Base-by-base conservation (phyloP, 2,113 vertebrate species). In the Engraulis encrasicolus region DNA sequence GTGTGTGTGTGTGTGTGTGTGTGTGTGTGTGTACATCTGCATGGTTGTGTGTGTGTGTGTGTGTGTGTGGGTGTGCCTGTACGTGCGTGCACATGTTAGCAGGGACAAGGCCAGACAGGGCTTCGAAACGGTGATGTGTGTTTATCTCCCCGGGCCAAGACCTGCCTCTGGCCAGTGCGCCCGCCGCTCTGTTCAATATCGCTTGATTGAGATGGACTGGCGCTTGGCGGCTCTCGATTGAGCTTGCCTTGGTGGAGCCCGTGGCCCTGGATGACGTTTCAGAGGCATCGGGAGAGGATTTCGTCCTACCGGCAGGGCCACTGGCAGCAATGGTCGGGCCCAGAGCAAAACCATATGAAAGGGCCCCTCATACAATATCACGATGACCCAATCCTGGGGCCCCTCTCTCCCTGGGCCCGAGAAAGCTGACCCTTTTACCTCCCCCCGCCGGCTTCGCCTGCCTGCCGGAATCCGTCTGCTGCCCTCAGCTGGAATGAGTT, bases 111-210 rank as follows among this genome's bases (percentile, higher is more conserved):
- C 85, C 85, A 82, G 79, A 58, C 36, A 9, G 52, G 15, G 52
- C 82, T 82, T 3, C 71, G 37, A 81, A n/a, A 66, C 77, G 61
- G 79, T n/a, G 71, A 84, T 58, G 71, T 52, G 82, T 84, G 85
- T 86, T 86, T 86, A 84, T 84, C 52, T 37, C 79, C 81, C 38
- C 49, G 40, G 79, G 45, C 74, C 79, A 86, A 84, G 49, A 86
- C 17, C 1, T 6, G 1, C 50, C 66, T 48, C 79, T 82, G 74
- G 82, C 85, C 85, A 82, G 54, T n/a, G 40, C 80, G n/a, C 15
- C 74, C 78, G n/a, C 81, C 31, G 81, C 74, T 86, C 85, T 86
- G 85, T 78, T 86, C 81, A 78, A 81, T 78, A 61, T 86, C 79
- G 45, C 34, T 49, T 81, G 54, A 81, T 50, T 50, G 71, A 80